Base-by-base conservation (phyloP, 1,140 invertebrate genomes). In the Maniola jurtina region DNA sequence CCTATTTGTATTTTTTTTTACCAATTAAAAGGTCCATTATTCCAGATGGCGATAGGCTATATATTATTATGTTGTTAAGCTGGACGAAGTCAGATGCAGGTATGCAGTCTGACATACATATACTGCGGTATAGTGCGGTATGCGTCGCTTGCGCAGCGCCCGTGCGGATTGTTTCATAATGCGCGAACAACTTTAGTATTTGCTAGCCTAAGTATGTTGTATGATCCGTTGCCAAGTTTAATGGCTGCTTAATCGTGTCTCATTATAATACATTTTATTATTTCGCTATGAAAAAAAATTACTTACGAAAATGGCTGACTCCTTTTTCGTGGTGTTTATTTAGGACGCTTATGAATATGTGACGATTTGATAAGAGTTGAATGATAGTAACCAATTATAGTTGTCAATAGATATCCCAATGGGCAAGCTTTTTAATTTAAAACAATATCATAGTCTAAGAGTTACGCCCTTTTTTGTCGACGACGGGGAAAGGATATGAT, bases 201-300 rank as follows among this genome's bases (percentile, higher is more conserved):
- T 25, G 6, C 52, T 34, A 34, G 4, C 11, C 25, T 25, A 25
- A 25, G 16, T 16, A n/a, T 8, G 48, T 34, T n/a, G 25, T 38
- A 10, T 40, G 54, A 56, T 9, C 15, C 45, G 14, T 35, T 66
- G 64, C 58, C 64, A 66, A 61, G 50, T 56, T 57, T 57, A 40
- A 62, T 36, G 45, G 11, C 8, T 14, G 61, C 3, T 48, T 61
- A 48, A 61, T 42, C 8, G 33, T 45, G 64, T 16, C 11, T 66
- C 64, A 66, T 66, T 66, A 60, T 52, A 66, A 66, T 66, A 66
- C 48, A 50, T 50, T 55, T 13, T 61, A 61, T 55, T 45, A 6
- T 45, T 45, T 45, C 42, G 64, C 61, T 59, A n/a, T 11, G 52
- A 54, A 54, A 33, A 57, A 66, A 61, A 61, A 54, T 52, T 35